These are phyloP conservation scores for Myiozetetes cayanensis DNA, from an alignment of 2,113 vertebrate species.

Conservation along the genomic window DNA sequence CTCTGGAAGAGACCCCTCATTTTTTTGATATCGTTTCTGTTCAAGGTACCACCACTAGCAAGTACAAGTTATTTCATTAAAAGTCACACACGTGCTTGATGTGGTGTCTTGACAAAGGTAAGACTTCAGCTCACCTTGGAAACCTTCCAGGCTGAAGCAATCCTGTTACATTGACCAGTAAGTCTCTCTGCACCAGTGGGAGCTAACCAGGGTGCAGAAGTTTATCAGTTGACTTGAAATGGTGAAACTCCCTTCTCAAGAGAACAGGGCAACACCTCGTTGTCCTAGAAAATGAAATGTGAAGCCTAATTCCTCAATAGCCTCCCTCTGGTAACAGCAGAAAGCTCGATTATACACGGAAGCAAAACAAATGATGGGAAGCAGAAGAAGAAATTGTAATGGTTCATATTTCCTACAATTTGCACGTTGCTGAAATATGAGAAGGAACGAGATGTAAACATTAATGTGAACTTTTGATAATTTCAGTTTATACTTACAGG, in stretches of 20 bases:
- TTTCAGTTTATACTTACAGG: background rate
- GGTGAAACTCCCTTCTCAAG: background rate
- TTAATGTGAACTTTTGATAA: background rate
- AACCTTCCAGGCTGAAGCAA: background rate
- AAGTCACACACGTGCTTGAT: background rate
- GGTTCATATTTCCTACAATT: background rate
- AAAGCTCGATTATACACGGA: background rate
- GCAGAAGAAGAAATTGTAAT: background rate
- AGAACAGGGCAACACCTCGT: background rate
- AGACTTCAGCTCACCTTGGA: background rate
- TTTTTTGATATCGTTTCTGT: background rate
- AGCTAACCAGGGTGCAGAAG: background rate
- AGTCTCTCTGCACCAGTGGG: background rate
- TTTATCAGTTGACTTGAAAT: background rate
- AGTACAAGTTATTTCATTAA: background rate
- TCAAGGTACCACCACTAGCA: background rate
- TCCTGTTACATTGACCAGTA: no score
- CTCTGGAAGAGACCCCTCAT: background rate
- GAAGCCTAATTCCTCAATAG: background rate
- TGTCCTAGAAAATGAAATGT: background rate
- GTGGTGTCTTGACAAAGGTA: background rate
- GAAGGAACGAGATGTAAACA: background rate
- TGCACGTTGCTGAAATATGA: background rate
- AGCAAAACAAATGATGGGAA: background rate
- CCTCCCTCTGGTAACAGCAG: background rate